Base-by-base conservation (phyloP, 2,888 invertebrate species). In the Linnaemya vulpina region DNA sequence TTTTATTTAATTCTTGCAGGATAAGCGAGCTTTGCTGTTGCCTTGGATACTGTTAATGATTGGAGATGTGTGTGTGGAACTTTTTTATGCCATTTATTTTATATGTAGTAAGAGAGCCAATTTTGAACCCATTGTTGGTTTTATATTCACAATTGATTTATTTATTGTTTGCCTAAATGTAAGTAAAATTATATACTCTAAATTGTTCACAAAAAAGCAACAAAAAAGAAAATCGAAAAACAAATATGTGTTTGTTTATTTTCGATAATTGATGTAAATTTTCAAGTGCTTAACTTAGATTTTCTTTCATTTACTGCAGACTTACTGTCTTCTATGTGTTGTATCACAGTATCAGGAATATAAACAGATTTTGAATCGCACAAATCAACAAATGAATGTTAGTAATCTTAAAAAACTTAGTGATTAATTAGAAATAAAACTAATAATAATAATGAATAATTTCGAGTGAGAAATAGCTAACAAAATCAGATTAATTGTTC, bases 261-360 rank as follows among this genome's bases (percentile, higher is more conserved):
- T 58, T n/a, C 8, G 35, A 62, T 10, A 62, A 68, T 46, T n/a
- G 22, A 43, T 40, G 15, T 40, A 22, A 58, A 15, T 43, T 65
- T 63, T 38, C 10, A 20, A 10, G 17, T 49, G 35, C 40, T 55
- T 35, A 7, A 30, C 4, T 38, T 46, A 20, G 8, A 25, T 53
- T 82, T 63, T 15, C 2, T 25, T 63, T 71, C 38, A 70, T 67
- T 74, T 53, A n/a, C 65, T 49, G 1, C 55, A 87, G 87, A 82
- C 83, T 13, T 87, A 87, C 55, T 87, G 87, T 74, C 65, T 87
- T 55, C 51, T 87, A 20, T 87, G 87, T 82, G 87, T 87, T 11
- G 68, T 87, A 71, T 87, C 87, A 62, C 87, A 87, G 77, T 87
- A 87, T 79, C 87, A 87, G 63, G 71, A 82, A 51, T 87, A 87